These are phyloP conservation scores for Calosoma granatense DNA, from an alignment of 1,140 invertebrate genomes.

Conservation along the genomic window DNA sequence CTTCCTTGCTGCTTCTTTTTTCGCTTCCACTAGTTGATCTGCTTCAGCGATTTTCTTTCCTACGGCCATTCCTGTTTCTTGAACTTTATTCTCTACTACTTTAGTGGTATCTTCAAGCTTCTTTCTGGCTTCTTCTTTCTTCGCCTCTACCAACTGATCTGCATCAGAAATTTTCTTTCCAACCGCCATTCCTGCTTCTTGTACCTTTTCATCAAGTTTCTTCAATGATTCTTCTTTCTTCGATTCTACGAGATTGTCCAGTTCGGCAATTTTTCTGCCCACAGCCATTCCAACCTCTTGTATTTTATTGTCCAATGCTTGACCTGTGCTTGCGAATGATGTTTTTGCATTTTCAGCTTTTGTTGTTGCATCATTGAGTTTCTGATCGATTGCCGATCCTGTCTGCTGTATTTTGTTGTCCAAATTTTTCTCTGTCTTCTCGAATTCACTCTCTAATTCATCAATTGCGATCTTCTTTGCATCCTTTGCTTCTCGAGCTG, in stretches of 20 bases:
- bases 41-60: conserved; percentile 1
- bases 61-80: not conserved
- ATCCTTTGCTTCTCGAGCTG: conserved; percentile 11
- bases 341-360: not conserved
- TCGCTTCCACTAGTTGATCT: not conserved
- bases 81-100: conserved; percentile 10
- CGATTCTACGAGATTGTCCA: conserved; percentile 3
- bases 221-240: conserved; percentile 4
- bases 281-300: conserved; percentile 6
- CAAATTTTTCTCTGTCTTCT: conserved; percentile 10
- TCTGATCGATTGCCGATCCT: conserved; percentile 1
- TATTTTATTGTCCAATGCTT: conserved; percentile 6
- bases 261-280: conserved; percentile 9
- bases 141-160: not conserved
- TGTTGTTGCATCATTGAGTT: not conserved
- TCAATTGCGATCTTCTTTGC: conserved; percentile 3
- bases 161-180: conserved; percentile 6
- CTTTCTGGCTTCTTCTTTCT: not conserved
- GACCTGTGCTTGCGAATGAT: conserved; percentile 1
- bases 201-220: not conserved
- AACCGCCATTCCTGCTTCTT: conserved; percentile 6
- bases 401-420: conserved; percentile 7
- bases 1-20: not conserved
- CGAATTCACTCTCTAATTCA: not conserved
- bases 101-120: conserved; percentile 7